These are phyloP conservation scores for Anastrepha obliqua DNA, from an alignment of 1,140 invertebrate genomes.

Conservation along the genomic window DNA sequence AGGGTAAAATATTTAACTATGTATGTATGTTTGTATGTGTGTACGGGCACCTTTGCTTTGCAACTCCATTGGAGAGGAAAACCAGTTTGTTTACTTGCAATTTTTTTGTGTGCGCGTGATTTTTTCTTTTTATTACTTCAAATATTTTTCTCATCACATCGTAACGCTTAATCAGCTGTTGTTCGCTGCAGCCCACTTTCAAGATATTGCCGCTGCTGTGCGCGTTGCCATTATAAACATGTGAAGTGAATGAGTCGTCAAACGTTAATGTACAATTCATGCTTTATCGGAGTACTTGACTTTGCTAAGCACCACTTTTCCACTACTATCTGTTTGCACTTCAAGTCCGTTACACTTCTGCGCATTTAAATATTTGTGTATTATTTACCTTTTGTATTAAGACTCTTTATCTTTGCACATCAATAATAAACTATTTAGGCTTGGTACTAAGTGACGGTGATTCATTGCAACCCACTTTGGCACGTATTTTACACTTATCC, in stretches of 20 bases:
- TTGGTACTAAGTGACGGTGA: no score
- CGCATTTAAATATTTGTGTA: not conserved
- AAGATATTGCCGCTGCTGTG: not conserved
- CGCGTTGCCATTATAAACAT: not conserved
- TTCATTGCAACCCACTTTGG: no score
- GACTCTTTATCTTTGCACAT: no score
- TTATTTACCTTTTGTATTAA: no score
- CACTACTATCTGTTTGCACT: not conserved
- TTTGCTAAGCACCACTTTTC: not conserved
- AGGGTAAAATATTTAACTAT: not conserved
- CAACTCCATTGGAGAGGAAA: not conserved
- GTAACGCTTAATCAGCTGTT: conserved; percentile 29
- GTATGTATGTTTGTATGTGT: not conserved
- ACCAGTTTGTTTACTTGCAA: not conserved
- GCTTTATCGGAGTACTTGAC: not conserved
- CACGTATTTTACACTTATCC: no score
- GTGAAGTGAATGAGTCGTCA: not conserved
- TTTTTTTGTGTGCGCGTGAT: not conserved
- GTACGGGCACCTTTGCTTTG: not conserved
- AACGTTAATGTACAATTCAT: not conserved
- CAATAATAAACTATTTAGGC: no score
- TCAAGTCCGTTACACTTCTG: not conserved
- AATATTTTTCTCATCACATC: not conserved
- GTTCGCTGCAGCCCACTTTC: not conserved
- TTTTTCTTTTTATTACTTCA: conserved; percentile 9